These are phyloP conservation scores for Panthera tigris DNA, from an alignment of 2,113 vertebrate genomes.

Conservation along the genomic window DNA sequence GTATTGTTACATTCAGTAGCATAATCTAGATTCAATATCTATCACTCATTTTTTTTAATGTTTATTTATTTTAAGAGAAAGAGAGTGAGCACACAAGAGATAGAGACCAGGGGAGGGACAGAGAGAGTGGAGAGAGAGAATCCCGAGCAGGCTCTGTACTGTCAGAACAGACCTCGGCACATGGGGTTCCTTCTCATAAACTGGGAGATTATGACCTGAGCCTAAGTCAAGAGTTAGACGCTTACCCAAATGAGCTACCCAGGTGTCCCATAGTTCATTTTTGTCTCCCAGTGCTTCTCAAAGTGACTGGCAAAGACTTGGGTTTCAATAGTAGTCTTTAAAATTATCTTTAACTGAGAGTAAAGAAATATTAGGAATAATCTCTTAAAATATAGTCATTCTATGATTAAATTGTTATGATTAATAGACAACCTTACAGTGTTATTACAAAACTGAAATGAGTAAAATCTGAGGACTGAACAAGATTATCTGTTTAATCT, in stretches of 20 bases:
- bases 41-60: too few relatives aligned
- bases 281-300: neutral
- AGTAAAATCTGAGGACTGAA: neutral
- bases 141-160: neutral
- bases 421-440: neutral
- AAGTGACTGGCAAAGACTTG: neutral
- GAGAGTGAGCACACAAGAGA: neutral
- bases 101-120: neutral
- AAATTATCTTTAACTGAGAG: neutral
- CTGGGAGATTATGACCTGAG: neutral
- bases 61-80: too few relatives aligned
- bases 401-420: neutral
- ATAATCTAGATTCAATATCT: neutral
- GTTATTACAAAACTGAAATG: neutral
- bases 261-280: neutral
- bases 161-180: too few relatives aligned
- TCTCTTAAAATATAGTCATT: neutral
- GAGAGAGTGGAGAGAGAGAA: neutral
- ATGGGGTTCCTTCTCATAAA: neutral
- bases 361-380: neutral
- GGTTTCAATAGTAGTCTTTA: neutral
- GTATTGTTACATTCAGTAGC: rapidly evolving
- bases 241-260: neutral
- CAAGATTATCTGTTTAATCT: neutral
- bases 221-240: neutral